These are phyloP conservation scores for Petrolisthes cinctipes DNA, from an alignment of 2,888 invertebrate species.

Conservation along the genomic window DNA sequence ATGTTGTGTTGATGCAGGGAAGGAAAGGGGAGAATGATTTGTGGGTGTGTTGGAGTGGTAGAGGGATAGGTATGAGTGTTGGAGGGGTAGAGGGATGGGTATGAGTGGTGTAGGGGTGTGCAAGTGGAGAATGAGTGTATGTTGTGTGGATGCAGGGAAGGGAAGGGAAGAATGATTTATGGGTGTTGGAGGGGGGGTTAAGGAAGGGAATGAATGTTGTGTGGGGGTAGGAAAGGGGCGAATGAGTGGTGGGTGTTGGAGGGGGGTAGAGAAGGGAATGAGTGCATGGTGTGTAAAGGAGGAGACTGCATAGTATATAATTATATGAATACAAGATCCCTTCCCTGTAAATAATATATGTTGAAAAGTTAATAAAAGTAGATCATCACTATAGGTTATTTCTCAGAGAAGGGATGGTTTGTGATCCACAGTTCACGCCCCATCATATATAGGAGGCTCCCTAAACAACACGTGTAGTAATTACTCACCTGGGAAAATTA, in stretches of 20 bases:
- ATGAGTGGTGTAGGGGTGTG: neutral
- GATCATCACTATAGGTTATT: no score
- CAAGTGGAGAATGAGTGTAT: neutral
- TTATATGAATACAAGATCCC: no score
- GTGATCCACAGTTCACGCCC: neutral
- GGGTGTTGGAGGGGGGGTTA: neutral
- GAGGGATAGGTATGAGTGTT: neutral
- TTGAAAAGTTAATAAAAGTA: no score
- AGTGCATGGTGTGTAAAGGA: no score
- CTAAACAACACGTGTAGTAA: constrained; percentile 14
- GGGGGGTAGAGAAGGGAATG: no score
- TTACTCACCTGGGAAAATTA: constrained; percentile 19
- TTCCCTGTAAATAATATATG: no score
- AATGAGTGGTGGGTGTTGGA: neutral
- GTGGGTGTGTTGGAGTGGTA: neutral
- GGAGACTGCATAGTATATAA: no score
- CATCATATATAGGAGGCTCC: neutral
- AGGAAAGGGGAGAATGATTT: neutral
- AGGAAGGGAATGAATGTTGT: neutral
- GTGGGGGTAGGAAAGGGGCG: neutral
- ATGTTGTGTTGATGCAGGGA: neutral
- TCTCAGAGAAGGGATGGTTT: no score
- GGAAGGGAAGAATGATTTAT: neutral
- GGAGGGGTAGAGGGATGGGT: neutral
- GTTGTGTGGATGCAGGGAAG: neutral